These are phyloP conservation scores for Pyrocoelia pectoralis DNA, from an alignment of 2,888 invertebrate genomes.

Conservation along the genomic window DNA sequence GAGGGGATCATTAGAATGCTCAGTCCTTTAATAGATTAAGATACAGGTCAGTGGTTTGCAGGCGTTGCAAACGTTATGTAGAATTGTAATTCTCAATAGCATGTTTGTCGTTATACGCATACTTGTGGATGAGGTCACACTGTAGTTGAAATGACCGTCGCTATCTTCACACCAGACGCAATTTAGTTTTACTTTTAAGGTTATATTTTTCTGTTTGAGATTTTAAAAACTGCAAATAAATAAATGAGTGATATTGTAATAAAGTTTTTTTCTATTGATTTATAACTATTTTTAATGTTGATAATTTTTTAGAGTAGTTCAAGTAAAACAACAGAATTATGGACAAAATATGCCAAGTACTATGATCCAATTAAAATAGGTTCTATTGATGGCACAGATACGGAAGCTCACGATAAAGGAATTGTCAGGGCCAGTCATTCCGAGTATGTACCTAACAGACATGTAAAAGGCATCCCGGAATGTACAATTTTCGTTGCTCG, in stretches of 20 bases:
- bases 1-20: too few relatives aligned
- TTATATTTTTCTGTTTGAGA: too few relatives aligned
- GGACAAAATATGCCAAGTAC: constrained; percentile 65
- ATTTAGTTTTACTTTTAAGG: too few relatives aligned
- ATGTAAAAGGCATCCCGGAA: constrained; percentile 73
- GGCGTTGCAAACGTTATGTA: too few relatives aligned
- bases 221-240: too few relatives aligned
- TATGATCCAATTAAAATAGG: constrained; percentile 86
- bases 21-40: too few relatives aligned
- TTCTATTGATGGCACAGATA: constrained; percentile 88
- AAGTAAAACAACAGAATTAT: constrained; percentile 45
- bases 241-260: neutral
- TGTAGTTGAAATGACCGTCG: too few relatives aligned
- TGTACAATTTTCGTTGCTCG: constrained; percentile 79
- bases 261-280: neutral
- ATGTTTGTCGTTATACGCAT: too few relatives aligned
- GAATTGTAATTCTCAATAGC: too few relatives aligned
- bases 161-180: too few relatives aligned
- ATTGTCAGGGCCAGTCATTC: constrained; percentile 75
- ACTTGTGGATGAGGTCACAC: too few relatives aligned
- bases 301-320: constrained; percentile 1
- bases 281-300: neutral
- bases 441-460: constrained; percentile 70
- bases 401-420: constrained; percentile 81
- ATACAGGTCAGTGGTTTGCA: too few relatives aligned